These are phyloP conservation scores for Lasioglossum albipes DNA, from an alignment of 1,140 invertebrate genomes.

Conservation along the genomic window DNA sequence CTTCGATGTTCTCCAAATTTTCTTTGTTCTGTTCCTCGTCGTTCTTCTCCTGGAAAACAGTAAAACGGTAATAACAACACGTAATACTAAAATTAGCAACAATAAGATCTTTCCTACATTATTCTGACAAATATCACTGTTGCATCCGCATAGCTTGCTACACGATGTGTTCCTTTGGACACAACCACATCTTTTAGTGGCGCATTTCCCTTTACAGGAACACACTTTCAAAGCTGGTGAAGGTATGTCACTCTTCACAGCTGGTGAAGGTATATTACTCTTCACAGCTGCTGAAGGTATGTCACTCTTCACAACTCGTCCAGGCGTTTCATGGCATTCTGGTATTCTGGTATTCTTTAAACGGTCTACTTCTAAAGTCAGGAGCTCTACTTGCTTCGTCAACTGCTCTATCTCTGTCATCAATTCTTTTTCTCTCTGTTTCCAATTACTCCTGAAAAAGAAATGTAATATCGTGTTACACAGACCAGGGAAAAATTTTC, in stretches of 20 bases:
- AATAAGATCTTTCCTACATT: conserved; percentile 49
- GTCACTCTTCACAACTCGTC: no score
- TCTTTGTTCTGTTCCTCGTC: neutral
- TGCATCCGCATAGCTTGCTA: conserved; percentile 58
- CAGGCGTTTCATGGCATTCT: no score
- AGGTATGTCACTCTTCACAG: no score
- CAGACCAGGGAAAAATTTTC: no score
- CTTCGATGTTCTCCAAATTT: conserved; percentile 16
- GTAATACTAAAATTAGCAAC: neutral
- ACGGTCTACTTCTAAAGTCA: no score
- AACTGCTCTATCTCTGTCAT: conserved; percentile 35
- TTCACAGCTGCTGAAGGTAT: no score
- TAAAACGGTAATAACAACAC: neutral
- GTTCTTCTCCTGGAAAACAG: neutral
- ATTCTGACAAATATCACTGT: conserved; percentile 55
- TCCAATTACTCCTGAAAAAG: no score
- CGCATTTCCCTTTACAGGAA: conserved; percentile 60
- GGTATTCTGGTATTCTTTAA: no score
- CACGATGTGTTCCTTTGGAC: conserved; percentile 58
- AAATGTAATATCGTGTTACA: no score
- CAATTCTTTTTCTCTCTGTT: no score
- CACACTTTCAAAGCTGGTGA: no score
- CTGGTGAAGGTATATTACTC: no score
- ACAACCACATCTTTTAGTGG: conserved; percentile 63
- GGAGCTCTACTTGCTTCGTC: conserved; percentile 47